Base-by-base conservation (phyloP, 2,888 invertebrate species). In the Megaustenia siamemsis region DNA sequence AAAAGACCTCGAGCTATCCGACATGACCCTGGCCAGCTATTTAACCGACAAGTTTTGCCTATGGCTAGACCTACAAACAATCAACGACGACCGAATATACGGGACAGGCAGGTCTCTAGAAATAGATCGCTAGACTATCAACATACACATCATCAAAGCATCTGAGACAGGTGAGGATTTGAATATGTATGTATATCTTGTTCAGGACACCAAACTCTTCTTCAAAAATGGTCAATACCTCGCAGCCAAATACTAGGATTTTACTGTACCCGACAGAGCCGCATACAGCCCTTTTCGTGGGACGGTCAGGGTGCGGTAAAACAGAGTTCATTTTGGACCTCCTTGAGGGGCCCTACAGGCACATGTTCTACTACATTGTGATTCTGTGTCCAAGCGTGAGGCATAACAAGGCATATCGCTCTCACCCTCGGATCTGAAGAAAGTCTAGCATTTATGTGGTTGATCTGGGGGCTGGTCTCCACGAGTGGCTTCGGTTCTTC, bases 231-330 rank as follows among this genome's bases (percentile, higher is more conserved):
- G 0, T 28, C 24, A 12, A 24, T 71, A 43, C 15, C 10, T 6
- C 0, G 21, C 28, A 28, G 71, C 71, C 15, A 15, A 40, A 21
- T 69, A 40, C 24, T 40, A 40, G 38, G 10, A 4, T 63, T 3
- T 32, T 5, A 6, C 28, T 1, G 35, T 71, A 28, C 45, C 71
- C 71, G 1, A 24, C 0, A 3, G 43, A 71, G n/a, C 1, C 53
- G 15, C 60, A 53, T 18, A 4, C 35, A 10, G 38, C 38, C 35
- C 1, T 71, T 2, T 28, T 71, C 1, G 4, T 15, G 6, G 43
- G 71, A 5, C 71, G n/a, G 15, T 28, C 45, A 1, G 35, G 56
- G 21, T 77, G 56, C 10, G 76, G 76, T 35, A 77, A 77, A 60
- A 53, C 76, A 10, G 53, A 12, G 3, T 77, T 35, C 18, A 28